Base-by-base conservation (phyloP, 2,113 vertebrate species). In the Pseudonaja textilis region DNA sequence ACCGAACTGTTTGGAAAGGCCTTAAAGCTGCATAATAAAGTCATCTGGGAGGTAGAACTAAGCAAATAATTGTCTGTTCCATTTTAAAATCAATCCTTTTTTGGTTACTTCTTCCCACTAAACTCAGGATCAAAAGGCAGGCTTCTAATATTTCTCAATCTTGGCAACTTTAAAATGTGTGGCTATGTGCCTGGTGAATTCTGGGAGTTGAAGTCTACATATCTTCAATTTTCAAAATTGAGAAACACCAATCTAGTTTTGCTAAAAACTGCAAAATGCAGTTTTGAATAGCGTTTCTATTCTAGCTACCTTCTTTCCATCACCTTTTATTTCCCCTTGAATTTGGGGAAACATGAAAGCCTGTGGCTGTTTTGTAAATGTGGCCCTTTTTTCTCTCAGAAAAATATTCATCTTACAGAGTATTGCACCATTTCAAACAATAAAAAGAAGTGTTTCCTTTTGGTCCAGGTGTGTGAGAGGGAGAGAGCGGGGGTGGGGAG, bases 401-500 rank as follows among this genome's bases (percentile, higher is more conserved):
- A 69, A 69, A 69, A 69, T n/a, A 69, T 69, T 69, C 11, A 2
- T 69, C n/a, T 69, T 29, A 69, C 29, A n/a, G n/a, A n/a, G 4
- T 69, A 69, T 69, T 69, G 61, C 61, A 69, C 29, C 61, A 69
- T 69, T 69, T n/a, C 61, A 69, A 69, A 69, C 61, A 69, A 64
- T 59, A 29, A n/a, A 64, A 29, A 64, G 3, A 64, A 64, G 2
- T n/a, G 29, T 16, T n/a, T 69, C 29, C 61, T 69, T 69, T 69
- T 69, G n/a, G 29, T 69, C 29, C 29, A 16, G 11, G 1, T 69
- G 10, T 64, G 61, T 14, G 4, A 3, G 57, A 3, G 8, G 3
- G 57, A 0, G 57, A 3, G 25, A 1, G 25, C 1, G 59, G 10
- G 1, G 50, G 10, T 10, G 50, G 1, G 1, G 10, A 10, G 2